These are phyloP conservation scores for Hemithea aestivaria DNA, from an alignment of 2,888 invertebrate genomes.

Conservation along the genomic window DNA sequence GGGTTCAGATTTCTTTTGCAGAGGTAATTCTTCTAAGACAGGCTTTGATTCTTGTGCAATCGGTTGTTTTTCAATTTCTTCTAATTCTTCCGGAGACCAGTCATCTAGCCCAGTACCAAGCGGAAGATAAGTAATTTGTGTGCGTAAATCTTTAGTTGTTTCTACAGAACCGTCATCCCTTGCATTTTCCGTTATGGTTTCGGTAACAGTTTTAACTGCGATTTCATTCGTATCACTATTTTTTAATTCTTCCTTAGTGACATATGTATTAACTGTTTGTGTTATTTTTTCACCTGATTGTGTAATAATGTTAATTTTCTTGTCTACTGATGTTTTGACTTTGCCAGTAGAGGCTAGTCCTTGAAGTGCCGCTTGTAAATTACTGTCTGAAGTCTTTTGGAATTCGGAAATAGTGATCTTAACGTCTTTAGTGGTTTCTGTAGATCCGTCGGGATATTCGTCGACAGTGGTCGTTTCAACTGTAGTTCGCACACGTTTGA, in stretches of 20 bases:
- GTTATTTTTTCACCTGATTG: conserved; percentile 66
- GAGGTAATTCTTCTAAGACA: conserved; percentile 37
- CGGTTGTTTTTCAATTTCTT: conserved; percentile 59
- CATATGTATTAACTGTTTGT: conserved; percentile 63
- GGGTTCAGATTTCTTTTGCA: conserved; percentile 36
- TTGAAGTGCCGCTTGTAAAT: conserved; percentile 67
- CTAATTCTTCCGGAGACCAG: conserved; percentile 67
- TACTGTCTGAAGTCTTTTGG: conserved; percentile 67
- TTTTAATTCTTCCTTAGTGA: conserved; percentile 68
- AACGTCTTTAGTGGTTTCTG: conserved; percentile 75
- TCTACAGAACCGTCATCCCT: conserved; percentile 64
- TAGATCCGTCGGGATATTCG: conserved; percentile 74
- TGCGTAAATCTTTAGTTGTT: conserved; percentile 70
- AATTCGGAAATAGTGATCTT: conserved; percentile 74
- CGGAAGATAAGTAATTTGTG: conserved; percentile 72
- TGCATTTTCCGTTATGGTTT: conserved; percentile 67
- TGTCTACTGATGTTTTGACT: conserved; percentile 63
- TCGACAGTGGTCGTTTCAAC: conserved; percentile 72
- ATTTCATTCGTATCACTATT: conserved; percentile 58
- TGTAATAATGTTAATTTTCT: conserved; percentile 69
- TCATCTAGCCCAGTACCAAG: conserved; percentile 66
- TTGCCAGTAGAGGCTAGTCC: conserved; percentile 64
- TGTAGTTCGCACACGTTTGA: conserved; percentile 79
- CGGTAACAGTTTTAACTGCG: conserved; percentile 68
- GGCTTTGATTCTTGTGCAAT: conserved; percentile 41